Evolutionary conservation across 2,113 vertebrate genomes (phyloP), one percentile per base, ranked within the genome.

Genomic region (Nesogale talazaci): DNA sequence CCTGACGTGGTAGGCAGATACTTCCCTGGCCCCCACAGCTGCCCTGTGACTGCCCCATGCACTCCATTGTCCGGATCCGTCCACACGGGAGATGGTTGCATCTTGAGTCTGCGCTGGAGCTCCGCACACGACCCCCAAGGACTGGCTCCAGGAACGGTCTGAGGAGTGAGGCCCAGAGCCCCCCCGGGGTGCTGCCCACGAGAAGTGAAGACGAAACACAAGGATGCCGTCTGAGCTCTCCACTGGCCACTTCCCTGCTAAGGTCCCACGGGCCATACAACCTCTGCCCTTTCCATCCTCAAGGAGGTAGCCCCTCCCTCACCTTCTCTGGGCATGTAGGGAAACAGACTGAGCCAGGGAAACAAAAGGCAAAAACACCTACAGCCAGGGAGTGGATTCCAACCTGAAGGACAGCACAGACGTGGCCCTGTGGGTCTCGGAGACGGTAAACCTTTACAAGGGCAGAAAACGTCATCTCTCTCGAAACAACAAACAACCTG

Each of bases 181-280:
- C 79, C 15, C 31, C 83, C 29, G 77, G 82, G 70, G 16, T 89
- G 86, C 10, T 2, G 63, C 31, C 79, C 61, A 70, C 11, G 6
- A 91, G 9, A 82, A 52, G 10, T 9, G 25, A 65, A 86, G 8
- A 38, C 0, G 27, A 74, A 83, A 77, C 67, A 63, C 25, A 29
- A 95, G 69, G 69, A 34, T 70, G 17, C 34, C 38, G 87, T 87
- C 91, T 83, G 38, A 86, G 46, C 75, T 40, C 78, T 11, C 81
- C 59, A 46, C 56, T 20, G 78, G 92, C 89, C 19, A 29, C 74
- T 79, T 59, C 36, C 74, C 27, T 40, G n/a, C 69, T 83, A 75
- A 40, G 22, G 74, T 67, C 83, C 29, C 76, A 86, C 2, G 10
- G 19, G 34, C 29, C 69, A 85, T 56, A 5, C 2, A 23, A 42